phyloP scores from a whole-genome alignment of 2,888 invertebrate genomes.

The Leucoptera coffeella region DNA sequence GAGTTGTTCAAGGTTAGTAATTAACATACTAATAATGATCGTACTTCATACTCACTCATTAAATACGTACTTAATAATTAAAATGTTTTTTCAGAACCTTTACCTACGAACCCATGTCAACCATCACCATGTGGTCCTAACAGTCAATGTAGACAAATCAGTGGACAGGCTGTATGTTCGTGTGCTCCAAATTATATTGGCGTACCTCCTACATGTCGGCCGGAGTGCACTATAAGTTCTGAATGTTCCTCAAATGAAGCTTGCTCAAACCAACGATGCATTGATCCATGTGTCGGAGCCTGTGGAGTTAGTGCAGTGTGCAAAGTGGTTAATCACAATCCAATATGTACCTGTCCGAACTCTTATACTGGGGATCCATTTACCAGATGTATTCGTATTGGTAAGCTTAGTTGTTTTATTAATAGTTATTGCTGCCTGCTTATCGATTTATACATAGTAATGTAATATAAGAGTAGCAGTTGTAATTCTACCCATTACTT shows the following conservation, averaged over 20 bases:
- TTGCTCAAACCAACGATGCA: constrained; percentile 64
- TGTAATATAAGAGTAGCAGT: too few species aligned
- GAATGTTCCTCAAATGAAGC: constrained; percentile 68
- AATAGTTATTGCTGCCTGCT: too few species aligned
- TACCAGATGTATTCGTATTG: constrained; percentile 48
- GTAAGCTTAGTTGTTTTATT: constrained; percentile 41
- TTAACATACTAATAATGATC: background rate
- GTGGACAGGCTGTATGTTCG: constrained; percentile 63
- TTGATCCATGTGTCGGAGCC: constrained; percentile 67
- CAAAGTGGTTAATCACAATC: constrained; percentile 70
- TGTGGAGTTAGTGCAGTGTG: constrained; percentile 68
- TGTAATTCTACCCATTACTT: too few species aligned
- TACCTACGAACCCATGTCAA: constrained; percentile 52
- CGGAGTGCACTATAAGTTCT: constrained; percentile 65
- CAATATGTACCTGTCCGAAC: constrained; percentile 62
- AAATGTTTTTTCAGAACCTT: constrained; percentile 32
- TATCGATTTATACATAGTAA: too few species aligned
- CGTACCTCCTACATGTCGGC: constrained; percentile 61
- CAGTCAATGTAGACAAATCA: constrained; percentile 55
- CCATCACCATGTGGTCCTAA: constrained; percentile 62
- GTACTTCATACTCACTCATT: constrained; percentile 1
- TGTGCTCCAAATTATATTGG: constrained; percentile 60
- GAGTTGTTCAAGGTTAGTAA: constrained; percentile 40
- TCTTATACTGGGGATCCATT: constrained; percentile 63
- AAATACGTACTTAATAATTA: constrained; percentile 2